Conservation (phyloP, 2,888 invertebrate genomes). For the Seira sanloemensis region DNA sequence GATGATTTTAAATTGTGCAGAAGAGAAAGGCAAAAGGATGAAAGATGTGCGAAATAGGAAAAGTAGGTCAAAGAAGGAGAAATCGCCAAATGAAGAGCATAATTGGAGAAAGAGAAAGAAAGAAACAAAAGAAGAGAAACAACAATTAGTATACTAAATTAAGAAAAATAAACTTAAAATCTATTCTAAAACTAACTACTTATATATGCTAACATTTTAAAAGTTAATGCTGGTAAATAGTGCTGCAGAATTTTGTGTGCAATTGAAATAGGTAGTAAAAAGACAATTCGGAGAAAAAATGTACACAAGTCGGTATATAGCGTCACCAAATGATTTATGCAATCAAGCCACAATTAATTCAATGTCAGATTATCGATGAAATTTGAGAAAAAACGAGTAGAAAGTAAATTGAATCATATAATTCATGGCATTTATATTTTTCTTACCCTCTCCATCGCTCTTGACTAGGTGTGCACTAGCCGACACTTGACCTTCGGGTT, state of each 20-base stretch:
- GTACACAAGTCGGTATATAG: too few relatives aligned
- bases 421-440: neutral
- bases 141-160: conserved; percentile 32
- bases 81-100: conserved; percentile 20
- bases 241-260: too few relatives aligned
- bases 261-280: too few relatives aligned
- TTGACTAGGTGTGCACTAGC: conserved; percentile 12
- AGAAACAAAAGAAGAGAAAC: conserved; percentile 30
- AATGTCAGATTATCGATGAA: too few relatives aligned
- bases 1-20: neutral
- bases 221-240: too few relatives aligned
- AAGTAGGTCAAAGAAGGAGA: neutral
- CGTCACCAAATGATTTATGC: too few relatives aligned
- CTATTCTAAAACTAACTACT: too few relatives aligned
- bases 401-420: neutral
- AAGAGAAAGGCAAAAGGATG: neutral
- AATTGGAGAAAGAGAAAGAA: conserved; percentile 5
- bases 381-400: too few relatives aligned
- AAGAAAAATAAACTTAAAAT: too few relatives aligned
- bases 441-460: conserved; percentile 50
- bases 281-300: too few relatives aligned
- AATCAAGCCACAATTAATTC: too few relatives aligned
- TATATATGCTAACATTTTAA: too few relatives aligned
- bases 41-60: neutral
- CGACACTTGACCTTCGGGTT: neutral